Conservation (phyloP, 2,797 vertebrate species). For the Malacoctenus gilli region DNA sequence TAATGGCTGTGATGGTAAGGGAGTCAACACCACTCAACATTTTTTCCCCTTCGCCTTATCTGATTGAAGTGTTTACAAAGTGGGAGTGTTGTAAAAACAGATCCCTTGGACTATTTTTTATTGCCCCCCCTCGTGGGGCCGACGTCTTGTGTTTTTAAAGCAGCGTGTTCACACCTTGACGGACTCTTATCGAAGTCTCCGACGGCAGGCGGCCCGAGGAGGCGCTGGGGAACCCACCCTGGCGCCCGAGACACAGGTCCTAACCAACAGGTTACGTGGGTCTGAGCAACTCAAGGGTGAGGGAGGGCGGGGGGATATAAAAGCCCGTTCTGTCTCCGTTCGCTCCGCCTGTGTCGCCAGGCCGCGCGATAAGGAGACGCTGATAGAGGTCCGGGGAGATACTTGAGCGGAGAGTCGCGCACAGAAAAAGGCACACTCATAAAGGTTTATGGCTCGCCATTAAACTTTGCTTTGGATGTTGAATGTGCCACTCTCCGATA, state of each 20-base stretch:
- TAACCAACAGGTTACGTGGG: conserved; percentile 46
- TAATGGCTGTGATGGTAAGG: conserved; percentile 17
- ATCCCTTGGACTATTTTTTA: conserved; percentile 52
- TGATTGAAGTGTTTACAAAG: conserved; percentile 66
- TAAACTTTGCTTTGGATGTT: conserved; percentile 84
- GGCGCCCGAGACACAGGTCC: conserved; percentile 26
- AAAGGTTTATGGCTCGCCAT: conserved; percentile 81
- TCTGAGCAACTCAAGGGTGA: conserved; percentile 38
- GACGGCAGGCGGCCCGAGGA: conserved; percentile 42
- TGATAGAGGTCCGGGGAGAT: conserved; percentile 65
- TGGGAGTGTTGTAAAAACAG: conserved; percentile 65
- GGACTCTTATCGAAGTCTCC: conserved; percentile 58
- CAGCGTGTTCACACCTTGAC: conserved; percentile 66
- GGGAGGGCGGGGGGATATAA: conserved; percentile 50
- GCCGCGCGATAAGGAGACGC: conserved; percentile 68
- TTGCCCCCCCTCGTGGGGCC: conserved; percentile 28
- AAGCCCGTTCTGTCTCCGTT: conserved; percentile 51
- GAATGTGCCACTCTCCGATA: conserved; percentile 77
- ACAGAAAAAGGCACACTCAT: conserved; percentile 73
- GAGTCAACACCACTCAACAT: conserved; percentile 42
- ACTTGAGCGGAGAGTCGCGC: conserved; percentile 64
- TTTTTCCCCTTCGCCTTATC: conserved; percentile 55
- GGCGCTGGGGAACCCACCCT: conserved; percentile 53
- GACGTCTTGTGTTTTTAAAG: conserved; percentile 30
- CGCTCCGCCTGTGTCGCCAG: conserved; percentile 48